Evolutionary conservation across 1,140 invertebrate species (phyloP), one percentile per base, ranked within the genome.

Genomic region (Forficula auricularia): DNA sequence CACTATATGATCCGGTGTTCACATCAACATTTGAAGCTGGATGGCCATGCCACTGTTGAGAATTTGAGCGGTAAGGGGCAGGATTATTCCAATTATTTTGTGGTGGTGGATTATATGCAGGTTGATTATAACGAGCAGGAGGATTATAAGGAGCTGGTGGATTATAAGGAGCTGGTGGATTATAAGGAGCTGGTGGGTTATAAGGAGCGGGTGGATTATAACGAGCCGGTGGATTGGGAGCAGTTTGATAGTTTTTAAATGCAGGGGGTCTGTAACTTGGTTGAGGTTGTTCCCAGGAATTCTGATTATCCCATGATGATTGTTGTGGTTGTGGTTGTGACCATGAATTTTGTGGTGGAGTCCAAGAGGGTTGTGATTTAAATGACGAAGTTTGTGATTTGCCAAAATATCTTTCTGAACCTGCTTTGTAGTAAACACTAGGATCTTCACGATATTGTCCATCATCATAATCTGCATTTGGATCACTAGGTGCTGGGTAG

Each of bases 381-480:
- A 6, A 6, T 6, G 22, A 27, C 22, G 4, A 27, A 27, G 22
- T 6, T 27, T 4, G 10, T 6, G 22, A 27, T 27, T 10, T 10
- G 10, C 22, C 22, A 27, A 27, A 27, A 10, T 27, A 27, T 27
- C 22, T 4, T 27, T 27, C 22, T 14, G 38, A 27, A 6, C 37
- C 47, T 43, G 31, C 72, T 47, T 79, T 79, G 57, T 81, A 77
- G 54, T 79, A 79, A 31, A 82, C 66, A n/a, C 69, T 70, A 0
- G 81, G 82, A 56, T 85, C 81, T 53, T 85, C 82, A 20, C 77
- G 66, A 56, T 84, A 84, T 49, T 85, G 82, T 0, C 82, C 82
- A 51, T 84, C 81, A 52, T 85, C 82, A 49, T 55, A 51, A 27
- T 80, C 66, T 51, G 75, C 70, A 38, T 73, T 72, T 10, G 74